Evolutionary conservation across 1,140 invertebrate genomes (phyloP).

Genomic region (Varroa destructor): DNA sequence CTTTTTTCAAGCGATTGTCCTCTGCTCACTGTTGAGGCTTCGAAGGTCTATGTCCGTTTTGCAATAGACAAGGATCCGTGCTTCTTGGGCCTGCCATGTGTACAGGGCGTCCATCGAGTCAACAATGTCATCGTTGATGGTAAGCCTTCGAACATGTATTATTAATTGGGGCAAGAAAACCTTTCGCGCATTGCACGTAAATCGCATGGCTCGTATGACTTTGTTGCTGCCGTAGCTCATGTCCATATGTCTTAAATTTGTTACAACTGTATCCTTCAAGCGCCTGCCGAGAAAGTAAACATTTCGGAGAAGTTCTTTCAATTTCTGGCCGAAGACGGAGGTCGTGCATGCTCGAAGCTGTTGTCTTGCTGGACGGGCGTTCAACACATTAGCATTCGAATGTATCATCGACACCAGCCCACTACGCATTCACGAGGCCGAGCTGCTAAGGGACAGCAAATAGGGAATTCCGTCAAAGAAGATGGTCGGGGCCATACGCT

Average conservation of each 20-base stretch:
- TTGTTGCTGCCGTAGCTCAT: background rate
- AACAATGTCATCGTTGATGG: slow-evolving; percentile 23
- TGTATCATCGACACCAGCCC: slow-evolving; percentile 16
- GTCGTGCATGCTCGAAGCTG: slow-evolving; percentile 8
- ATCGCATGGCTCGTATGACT: background rate
- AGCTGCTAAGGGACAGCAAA: background rate
- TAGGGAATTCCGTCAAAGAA: background rate
- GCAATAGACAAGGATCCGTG: slow-evolving; percentile 24
- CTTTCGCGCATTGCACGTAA: too few relatives aligned
- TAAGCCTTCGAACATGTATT: background rate
- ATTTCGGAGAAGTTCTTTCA: slow-evolving; percentile 12
- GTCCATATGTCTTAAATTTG: background rate
- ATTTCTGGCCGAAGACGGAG: slow-evolving; percentile 17
- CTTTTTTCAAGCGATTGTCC: slow-evolving; percentile 17
- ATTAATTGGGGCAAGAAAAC: too few relatives aligned
- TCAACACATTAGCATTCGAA: slow-evolving; percentile 17
- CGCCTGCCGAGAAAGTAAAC: slow-evolving; percentile 5
- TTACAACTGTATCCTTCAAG: background rate
- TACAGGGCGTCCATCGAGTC: slow-evolving; percentile 13
- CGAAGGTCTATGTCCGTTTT: slow-evolving; percentile 16
- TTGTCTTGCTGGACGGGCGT: slow-evolving; percentile 17
- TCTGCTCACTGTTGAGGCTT: slow-evolving; percentile 5
- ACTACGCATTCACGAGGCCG: too few relatives aligned
- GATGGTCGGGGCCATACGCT: background rate
- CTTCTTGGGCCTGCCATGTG: slow-evolving; percentile 20